Base-by-base conservation (phyloP, 2,888 invertebrate species). In the Euphydryas editha region DNA sequence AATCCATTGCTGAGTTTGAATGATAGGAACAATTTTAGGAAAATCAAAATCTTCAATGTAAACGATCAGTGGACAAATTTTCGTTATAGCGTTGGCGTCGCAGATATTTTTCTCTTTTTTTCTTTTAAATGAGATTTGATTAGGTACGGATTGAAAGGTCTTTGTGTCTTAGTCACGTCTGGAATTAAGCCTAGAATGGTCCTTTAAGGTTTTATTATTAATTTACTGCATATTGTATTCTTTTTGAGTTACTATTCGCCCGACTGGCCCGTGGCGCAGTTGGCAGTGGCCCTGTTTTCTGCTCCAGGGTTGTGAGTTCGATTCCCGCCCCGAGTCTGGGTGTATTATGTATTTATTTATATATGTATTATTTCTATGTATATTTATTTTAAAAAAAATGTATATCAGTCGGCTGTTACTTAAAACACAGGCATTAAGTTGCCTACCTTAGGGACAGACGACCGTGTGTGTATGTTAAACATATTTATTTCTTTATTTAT, bases 161-260 rank as follows among this genome's bases (percentile, higher is more conserved):
- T 78, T 77, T 75, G 76, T 77, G 75, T 79, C 78, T 76, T 74
- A 75, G 76, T 77, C 77, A 72, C 76, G 75, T 75, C 75, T 73
- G 73, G 77, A 80, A 76, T 78, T 77, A 73, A 74, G 76, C 68
- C 71, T 63, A 76, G 71, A 72, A 73, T 70, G 58, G 68, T 65
- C 66, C 71, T 69, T 72, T 70, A 71, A 65, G 68, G 65, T 70
- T 74, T 61, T 72, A 64, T 71, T 73, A 62, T 73, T 71, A 73
- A 58, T 58, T 54, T 54, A 54, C 65, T 67, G 68, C 37, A 65
- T 64, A 70, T 70, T 72, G 65, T 68, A 60, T 72, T 70, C 64
- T 54, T 66, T 62, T 60, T 68, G 21, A 54, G 36, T 36, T 17
- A 54, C 54, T 30, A 30, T 30, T 30, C 30, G n/a, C n/a, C n/a